phyloP scores from a whole-genome alignment of 92 coral and sea anemone genomes.

The Actinernus sp. region DNA sequence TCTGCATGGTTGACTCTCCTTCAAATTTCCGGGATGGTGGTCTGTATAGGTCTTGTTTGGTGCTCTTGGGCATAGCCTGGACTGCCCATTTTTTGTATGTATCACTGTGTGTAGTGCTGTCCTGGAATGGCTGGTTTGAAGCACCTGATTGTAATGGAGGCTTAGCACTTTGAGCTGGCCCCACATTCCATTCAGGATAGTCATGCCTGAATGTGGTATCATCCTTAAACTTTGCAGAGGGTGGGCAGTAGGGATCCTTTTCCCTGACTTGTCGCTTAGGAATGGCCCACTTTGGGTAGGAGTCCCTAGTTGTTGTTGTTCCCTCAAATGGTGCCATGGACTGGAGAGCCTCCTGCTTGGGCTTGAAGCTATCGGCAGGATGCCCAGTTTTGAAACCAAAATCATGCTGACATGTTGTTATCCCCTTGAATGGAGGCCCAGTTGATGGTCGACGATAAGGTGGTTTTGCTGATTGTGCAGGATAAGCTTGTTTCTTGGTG shows the following conservation, averaged over 20 bases:
- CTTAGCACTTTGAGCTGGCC: slow-evolving; percentile 92
- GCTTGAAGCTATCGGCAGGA: slow-evolving; percentile 95
- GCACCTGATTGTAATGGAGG: slow-evolving; percentile 83
- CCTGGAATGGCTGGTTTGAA: slow-evolving; percentile 95
- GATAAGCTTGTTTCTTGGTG: slow-evolving; percentile 79
- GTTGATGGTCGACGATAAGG: slow-evolving; percentile 74
- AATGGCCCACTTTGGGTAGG: slow-evolving; percentile 86
- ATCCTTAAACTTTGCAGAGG: slow-evolving; percentile 81
- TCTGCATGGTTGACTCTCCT: slow-evolving; percentile 95
- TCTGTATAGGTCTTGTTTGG: slow-evolving; percentile 76
- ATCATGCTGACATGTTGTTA: slow-evolving; percentile 93
- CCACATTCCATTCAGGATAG: slow-evolving; percentile 83
- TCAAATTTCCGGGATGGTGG: slow-evolving; percentile 93
- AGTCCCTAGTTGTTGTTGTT: slow-evolving; percentile 82
- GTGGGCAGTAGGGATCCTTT: slow-evolving; percentile 89
- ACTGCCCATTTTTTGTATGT: slow-evolving; percentile 90
- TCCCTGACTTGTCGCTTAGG: slow-evolving; percentile 77
- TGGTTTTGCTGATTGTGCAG: slow-evolving; percentile 95
- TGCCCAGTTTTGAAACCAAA: slow-evolving; percentile 85
- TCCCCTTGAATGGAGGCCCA: slow-evolving; percentile 83
- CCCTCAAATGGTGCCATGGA: slow-evolving; percentile 94
- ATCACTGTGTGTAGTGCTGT: slow-evolving; percentile 94
- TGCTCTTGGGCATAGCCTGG: slow-evolving; percentile 68
- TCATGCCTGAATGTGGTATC: slow-evolving; percentile 95
- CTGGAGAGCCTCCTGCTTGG: slow-evolving; percentile 71